Percentiles rank a stretch among this genome's conserved stretches.
phyloP scores from a whole-genome alignment of 2,888 invertebrate genomes.

The Barypeithes pellucidus region DNA sequence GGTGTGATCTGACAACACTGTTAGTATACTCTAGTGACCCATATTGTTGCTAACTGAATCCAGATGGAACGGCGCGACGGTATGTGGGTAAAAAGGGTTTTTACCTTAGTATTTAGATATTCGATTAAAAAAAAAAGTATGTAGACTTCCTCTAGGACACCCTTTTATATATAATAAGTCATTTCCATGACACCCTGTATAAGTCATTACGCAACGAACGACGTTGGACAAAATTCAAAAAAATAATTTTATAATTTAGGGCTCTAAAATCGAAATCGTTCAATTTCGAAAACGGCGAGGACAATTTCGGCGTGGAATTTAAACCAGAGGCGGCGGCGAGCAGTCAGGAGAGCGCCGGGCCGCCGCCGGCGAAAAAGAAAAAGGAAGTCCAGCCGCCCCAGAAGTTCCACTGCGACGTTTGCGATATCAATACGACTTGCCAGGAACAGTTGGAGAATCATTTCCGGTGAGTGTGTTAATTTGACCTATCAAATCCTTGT shows the following conservation, averaged over 20 bases:
- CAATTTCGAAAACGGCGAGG: slow-evolving; percentile 59
- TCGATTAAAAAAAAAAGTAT: no score
- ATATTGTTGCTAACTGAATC: no score
- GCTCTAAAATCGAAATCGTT: slow-evolving; percentile 45
- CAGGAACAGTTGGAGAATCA: slow-evolving; percentile 77
- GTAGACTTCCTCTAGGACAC: no score
- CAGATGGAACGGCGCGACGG: no score
- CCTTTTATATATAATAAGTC: no score
- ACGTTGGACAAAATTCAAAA: no score
- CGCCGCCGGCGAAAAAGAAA: slow-evolving; percentile 39
- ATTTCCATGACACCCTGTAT: no score
- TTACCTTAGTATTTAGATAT: no score
- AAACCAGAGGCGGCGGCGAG: slow-evolving; percentile 25
- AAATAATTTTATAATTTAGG: slow-evolving; percentile 34
- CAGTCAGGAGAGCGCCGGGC: not conserved
- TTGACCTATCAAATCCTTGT: not conserved
- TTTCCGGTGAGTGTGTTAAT: slow-evolving; percentile 65
- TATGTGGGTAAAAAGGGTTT: no score
- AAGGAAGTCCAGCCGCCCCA: slow-evolving; percentile 25
- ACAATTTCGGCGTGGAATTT: slow-evolving; percentile 64
- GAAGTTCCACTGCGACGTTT: slow-evolving; percentile 64
- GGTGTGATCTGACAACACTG: no score
- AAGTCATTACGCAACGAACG: no score
- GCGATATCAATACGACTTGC: slow-evolving; percentile 73
- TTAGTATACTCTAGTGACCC: no score